A percentile compares a stretch with the other conserved stretches of the same genome.
Evolutionary conservation across 2,113 vertebrate species (phyloP).

Genomic region (Tamias sibiricus): DNA sequence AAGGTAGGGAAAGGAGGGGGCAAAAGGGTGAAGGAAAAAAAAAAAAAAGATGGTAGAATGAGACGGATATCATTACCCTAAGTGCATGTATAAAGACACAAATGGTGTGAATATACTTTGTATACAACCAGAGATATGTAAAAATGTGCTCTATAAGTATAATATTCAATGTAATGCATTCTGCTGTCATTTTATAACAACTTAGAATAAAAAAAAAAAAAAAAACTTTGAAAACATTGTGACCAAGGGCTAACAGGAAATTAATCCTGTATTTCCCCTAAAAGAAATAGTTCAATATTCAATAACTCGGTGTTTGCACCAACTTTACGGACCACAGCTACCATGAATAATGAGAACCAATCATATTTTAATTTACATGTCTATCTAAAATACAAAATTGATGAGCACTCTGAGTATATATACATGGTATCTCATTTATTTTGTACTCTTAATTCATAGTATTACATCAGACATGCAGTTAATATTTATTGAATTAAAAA

Average conservation of each 20-base stretch:
- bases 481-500: neutral
- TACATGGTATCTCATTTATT: neutral
- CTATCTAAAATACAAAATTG: neutral
- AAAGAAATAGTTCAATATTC: neutral
- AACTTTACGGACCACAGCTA: neutral
- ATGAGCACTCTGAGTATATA: neutral
- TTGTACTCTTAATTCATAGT: slow-evolving; percentile 15
- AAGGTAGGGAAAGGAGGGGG: no score
- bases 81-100: no score
- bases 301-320: neutral
- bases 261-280: neutral
- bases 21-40: no score
- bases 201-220: no score
- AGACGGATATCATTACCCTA: no score
- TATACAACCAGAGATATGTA: no score
- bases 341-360: neutral
- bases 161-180: no score
- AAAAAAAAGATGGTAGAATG: no score
- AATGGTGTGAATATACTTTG: no score
- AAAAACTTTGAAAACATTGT: no score
- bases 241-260: neutral
- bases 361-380: neutral
- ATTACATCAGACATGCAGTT: neutral
- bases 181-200: no score
- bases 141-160: no score